Base-by-base conservation (phyloP, 2,113 vertebrate genomes). In the Ochotona princeps region DNA sequence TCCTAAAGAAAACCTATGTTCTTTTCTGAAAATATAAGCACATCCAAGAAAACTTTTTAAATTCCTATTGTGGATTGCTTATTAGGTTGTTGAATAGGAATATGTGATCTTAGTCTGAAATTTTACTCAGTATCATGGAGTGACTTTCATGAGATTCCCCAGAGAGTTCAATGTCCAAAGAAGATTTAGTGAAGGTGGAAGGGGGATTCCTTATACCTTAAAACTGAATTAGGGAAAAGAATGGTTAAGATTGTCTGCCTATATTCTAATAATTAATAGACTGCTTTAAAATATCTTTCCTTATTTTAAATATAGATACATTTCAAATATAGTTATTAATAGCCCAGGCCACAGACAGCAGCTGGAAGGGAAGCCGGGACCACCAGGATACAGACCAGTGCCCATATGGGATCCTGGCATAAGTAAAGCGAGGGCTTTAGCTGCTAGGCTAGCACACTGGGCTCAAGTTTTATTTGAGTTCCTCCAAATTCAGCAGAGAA, bases 11-110 rank as follows among this genome's bases (percentile, higher is more conserved):
- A 44, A 23, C 32, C 35, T 69, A 11, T 63, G 5, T 91, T 63
- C 3, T 78, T 94, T 89, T 86, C 20, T 91, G 30, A 92, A 73
- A 83, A 84, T 86, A 83, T 86, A 83, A 93, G 70, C 23, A 66
- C n/a, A 54, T 14, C 57, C 8, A 60, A 85, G 70, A 66, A 25
- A 38, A 14, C 2, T 0, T 49, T n/a, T 67, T 83, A 26, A 6
- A 3, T 2, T 21, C 23, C 2, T 88, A 1, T 32, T 86, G 85
- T 38, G 38, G 47, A 76, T 7, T 54, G 57, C 2, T 47, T 74
- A 79, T 20, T 18, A 38, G 1, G 7, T 65, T 87, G 28, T 2
- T 81, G 15, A 44, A 63, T 84, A 87, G 35, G 3, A 76, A 72
- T 25, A 25, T 85, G n/a, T 18, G 4, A 66, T 75, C 7, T 26